Conservation (phyloP, 2,113 vertebrate species). For the Eclectus roratus region DNA sequence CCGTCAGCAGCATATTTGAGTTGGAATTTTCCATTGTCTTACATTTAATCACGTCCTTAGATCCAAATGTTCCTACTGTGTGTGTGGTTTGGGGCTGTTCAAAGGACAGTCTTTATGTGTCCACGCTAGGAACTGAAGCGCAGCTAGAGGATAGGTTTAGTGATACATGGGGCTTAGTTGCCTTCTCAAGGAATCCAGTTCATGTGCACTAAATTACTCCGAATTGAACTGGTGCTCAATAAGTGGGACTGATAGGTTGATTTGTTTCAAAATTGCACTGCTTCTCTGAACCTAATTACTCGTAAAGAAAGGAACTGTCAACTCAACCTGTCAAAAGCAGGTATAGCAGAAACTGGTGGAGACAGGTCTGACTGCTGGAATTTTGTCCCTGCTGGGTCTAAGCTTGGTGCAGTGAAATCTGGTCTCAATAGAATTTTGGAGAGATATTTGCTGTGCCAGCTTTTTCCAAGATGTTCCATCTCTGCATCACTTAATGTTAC, state of each 20-base stretch:
- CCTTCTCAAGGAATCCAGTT: background rate
- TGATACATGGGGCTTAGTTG: rapidly evolving
- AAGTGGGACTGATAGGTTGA: background rate
- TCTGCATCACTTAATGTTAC: background rate
- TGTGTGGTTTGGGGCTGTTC: background rate
- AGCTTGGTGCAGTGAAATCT: background rate
- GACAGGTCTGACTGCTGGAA: background rate
- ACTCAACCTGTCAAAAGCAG: background rate
- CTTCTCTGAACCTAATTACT: background rate
- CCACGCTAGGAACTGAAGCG: background rate
- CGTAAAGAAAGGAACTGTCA: background rate
- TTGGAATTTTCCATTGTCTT: background rate
- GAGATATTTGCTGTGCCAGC: background rate
- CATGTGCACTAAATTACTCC: rapidly evolving
- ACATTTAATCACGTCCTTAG: background rate
- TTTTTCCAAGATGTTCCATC: background rate
- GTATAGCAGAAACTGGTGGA: background rate
- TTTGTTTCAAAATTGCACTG: background rate
- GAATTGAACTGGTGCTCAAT: background rate
- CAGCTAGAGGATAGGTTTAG: background rate
- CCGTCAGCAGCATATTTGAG: background rate
- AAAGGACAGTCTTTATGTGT: background rate
- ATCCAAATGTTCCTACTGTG: background rate
- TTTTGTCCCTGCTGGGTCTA: background rate
- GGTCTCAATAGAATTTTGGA: background rate